phyloP scores from a whole-genome alignment of 30 jellyfish, hydroid and myxozoan genomes.

The Chironex yamaguchii region DNA sequence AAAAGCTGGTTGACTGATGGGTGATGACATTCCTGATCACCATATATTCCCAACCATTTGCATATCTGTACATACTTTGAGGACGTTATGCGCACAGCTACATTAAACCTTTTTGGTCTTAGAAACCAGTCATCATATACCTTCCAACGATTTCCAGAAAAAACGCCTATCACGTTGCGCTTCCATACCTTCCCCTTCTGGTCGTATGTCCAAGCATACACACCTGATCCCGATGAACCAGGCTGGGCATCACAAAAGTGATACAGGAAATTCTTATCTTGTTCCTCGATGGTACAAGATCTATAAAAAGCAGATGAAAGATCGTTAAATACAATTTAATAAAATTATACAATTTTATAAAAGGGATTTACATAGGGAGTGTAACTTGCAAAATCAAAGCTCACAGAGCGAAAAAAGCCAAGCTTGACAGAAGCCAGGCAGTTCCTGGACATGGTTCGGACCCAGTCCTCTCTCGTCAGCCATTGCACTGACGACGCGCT shows the following conservation, averaged over 20 bases:
- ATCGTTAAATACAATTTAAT: not conserved
- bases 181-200: conserved; percentile 71
- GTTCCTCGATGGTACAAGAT: conserved; percentile 93
- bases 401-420: too few relatives aligned
- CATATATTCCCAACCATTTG: conserved; percentile 94
- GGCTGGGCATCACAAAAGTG: conserved; percentile 96
- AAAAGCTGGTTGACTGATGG: not conserved
- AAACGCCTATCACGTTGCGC: conserved; percentile 89
- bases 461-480: too few relatives aligned
- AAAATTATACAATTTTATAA: too few relatives aligned
- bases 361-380: too few relatives aligned
- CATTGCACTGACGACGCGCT: too few relatives aligned
- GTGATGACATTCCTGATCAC: conserved; percentile 73
- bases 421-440: too few relatives aligned
- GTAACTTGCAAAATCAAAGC: too few relatives aligned
- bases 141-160: conserved; percentile 98
- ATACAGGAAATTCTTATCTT: conserved; percentile 86
- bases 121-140: conserved; percentile 91
- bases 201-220: conserved; percentile 93
- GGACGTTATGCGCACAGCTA: conserved; percentile 92
- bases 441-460: too few relatives aligned
- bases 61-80: conserved; percentile 89
- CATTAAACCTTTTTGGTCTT: conserved; percentile 81
- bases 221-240: conserved; percentile 99
- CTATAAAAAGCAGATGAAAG: conserved; percentile 9